phyloP scores from a whole-genome alignment of 1,140 invertebrate species.

The Anadara kagoshimensis region DNA sequence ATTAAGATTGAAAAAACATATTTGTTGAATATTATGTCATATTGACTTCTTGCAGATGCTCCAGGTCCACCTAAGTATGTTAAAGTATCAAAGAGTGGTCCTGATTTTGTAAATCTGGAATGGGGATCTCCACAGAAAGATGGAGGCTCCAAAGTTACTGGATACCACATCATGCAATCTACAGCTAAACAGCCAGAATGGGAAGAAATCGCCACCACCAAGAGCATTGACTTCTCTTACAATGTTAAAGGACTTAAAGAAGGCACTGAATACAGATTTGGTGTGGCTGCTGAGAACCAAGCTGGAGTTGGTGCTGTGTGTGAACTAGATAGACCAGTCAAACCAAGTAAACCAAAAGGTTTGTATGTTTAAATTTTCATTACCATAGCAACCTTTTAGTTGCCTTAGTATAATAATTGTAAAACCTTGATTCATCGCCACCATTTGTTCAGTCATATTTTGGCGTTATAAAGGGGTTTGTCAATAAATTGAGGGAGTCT shows the following conservation, averaged over 20 bases:
- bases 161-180: slow-evolving; percentile 70
- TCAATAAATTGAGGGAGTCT: no score
- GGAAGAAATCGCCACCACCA: slow-evolving; percentile 73
- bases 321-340: slow-evolving; percentile 68
- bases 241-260: slow-evolving; percentile 88
- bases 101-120: slow-evolving; percentile 93
- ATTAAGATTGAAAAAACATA: no score
- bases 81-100: slow-evolving; percentile 89
- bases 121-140: slow-evolving; percentile 94
- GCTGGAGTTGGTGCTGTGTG: slow-evolving; percentile 91
- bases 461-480: no score
- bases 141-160: slow-evolving; percentile 90
- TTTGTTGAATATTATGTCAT: no score
- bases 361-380: slow-evolving; percentile 19
- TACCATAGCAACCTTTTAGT: no score
- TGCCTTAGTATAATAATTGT: no score
- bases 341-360: slow-evolving; percentile 79
- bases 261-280: slow-evolving; percentile 92
- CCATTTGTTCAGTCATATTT: no score
- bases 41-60: slow-evolving; percentile 88
- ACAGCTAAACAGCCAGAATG: slow-evolving; percentile 53
- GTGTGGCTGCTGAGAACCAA: slow-evolving; percentile 94
- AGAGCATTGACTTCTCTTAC: slow-evolving; percentile 88
- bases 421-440: no score
- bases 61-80: slow-evolving; percentile 94